Evolutionary conservation across 2,113 vertebrate genomes (phyloP), one percentile per base, ranked within the genome.

Genomic region (Eubucco bourcierii): DNA sequence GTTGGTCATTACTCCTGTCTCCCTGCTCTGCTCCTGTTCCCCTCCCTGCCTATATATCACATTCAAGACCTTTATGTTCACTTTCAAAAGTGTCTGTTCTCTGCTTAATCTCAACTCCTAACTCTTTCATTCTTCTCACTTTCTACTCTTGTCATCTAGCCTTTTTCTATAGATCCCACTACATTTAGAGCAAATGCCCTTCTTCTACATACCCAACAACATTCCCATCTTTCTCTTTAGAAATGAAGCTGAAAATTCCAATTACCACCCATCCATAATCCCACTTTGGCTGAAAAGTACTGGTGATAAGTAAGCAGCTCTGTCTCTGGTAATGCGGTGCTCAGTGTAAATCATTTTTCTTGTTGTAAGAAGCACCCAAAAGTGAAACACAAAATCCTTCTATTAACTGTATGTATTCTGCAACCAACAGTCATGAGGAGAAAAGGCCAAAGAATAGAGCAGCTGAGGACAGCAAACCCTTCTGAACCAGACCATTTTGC

Each of bases 51-150:
- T 70, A 29, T 60, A n/a, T 39, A 82, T 81, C 79, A 77, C 55
- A 78, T 86, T 87, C 58, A 21, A 74, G 80, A 87, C 74, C 76
- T 31, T 71, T 29, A 31, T 20, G 28, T 85, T 93, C 92, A 74
- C 16, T 83, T 90, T 87, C 63, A 87, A 55, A 96, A 77, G 78
- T 52, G 10, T 81, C 83, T 95, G 73, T 87, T 77, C 90, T 94
- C 92, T 94, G 83, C 77, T 94, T 68, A 87, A 94, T 94, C 87
- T 81, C 86, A 88, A 27, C 71, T 91, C 60, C 70, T 59, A 86
- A 44, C 60, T 66, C 59, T 59, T 94, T 95, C 95, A 76, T 94
- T 94, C 83, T 93, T 87, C 60, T 88, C 73, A 71, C 92, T 63
- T 91, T 68, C 82, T 61, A 2, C 89, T 88, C 58, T 39, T 90